phyloP scores from a whole-genome alignment of 1,140 invertebrate species.

The Magallana angulata region DNA sequence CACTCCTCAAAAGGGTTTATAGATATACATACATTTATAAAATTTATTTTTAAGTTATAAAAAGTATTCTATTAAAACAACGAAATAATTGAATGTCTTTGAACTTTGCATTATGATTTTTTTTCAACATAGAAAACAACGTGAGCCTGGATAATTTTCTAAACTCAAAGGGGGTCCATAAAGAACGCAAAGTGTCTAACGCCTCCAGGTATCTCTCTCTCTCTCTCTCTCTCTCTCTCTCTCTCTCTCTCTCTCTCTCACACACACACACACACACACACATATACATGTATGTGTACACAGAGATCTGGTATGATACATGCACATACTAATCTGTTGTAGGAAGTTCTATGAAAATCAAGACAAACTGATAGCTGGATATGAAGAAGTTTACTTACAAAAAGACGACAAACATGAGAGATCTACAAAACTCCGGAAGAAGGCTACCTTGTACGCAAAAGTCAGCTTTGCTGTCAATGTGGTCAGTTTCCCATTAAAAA shows the following conservation, averaged over 20 bases:
- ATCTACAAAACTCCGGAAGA: conserved; percentile 10
- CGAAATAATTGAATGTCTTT: too few relatives aligned
- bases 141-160: not conserved
- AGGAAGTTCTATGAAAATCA: conserved; percentile 71
- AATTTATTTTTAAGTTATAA: too few relatives aligned
- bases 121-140: not conserved
- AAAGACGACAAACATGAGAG: conserved; percentile 54
- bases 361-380: conserved; percentile 65
- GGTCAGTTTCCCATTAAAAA: conserved; percentile 54
- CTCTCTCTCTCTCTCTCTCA: not conserved
- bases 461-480: conserved; percentile 65
- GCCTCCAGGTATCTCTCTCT: not conserved
- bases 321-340: conserved; percentile 9
- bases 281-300: too few relatives aligned
- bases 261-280: too few relatives aligned
- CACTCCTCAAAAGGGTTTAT: too few relatives aligned
- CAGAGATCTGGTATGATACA: not conserved
- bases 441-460: conserved; percentile 50
- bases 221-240: conserved; percentile 25
- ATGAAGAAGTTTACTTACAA: conserved; percentile 60
- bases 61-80: too few relatives aligned
- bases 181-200: not conserved
- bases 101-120: too few relatives aligned
- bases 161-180: conserved; percentile 1
- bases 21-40: too few relatives aligned